Evolutionary conservation across 2,888 invertebrate species (phyloP).

Genomic region (Arrhopalites spinosus): DNA sequence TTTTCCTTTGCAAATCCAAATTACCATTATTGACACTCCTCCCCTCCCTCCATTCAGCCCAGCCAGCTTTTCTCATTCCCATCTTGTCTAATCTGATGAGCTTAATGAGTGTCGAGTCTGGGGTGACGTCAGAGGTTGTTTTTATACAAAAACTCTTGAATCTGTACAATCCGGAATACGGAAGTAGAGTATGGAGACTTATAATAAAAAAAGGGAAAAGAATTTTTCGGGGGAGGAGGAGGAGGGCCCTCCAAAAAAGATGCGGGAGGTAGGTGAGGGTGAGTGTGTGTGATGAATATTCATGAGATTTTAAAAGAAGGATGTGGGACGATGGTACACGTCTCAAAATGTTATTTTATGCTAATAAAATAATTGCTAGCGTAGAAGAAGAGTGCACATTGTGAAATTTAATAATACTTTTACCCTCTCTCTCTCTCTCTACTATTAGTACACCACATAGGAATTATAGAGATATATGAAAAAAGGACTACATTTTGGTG

Average conservation of each 20-base stretch:
- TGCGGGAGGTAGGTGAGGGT: neutral
- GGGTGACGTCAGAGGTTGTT: neutral
- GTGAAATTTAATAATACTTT: no score
- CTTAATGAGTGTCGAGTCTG: conserved; percentile 3
- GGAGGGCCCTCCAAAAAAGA: neutral
- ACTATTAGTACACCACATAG: no score
- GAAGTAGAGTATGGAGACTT: neutral
- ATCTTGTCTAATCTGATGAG: conserved; percentile 15
- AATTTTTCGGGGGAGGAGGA: no score
- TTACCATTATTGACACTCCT: conserved; percentile 52
- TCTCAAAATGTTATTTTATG: conserved; percentile 26
- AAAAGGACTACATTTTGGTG: no score
- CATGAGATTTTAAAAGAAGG: conserved; percentile 26
- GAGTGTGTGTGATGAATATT: conserved; percentile 30
- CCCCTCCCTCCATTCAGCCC: neutral
- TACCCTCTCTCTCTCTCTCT: no score
- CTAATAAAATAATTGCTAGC: conserved; percentile 30
- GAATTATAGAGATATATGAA: no score
- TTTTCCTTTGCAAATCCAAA: conserved; percentile 26
- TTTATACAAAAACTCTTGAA: neutral
- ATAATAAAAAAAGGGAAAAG: neutral
- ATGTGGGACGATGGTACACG: neutral
- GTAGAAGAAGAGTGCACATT: neutral
- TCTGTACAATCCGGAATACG: neutral
- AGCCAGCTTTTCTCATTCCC: neutral